phyloP scores from a whole-genome alignment of 2,113 vertebrate species.

The Ceyx margarethae region DNA sequence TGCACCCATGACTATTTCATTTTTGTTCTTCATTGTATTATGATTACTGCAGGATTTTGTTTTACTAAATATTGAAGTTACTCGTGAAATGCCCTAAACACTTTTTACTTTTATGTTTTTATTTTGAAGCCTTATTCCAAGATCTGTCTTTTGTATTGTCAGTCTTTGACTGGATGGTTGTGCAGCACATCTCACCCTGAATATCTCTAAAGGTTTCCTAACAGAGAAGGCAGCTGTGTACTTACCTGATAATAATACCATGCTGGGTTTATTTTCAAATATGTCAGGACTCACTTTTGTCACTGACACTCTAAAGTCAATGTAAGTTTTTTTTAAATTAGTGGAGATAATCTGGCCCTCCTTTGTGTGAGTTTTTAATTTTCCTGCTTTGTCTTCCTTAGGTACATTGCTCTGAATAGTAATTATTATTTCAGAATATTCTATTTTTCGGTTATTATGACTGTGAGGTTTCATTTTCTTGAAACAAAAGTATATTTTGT shows the following conservation, averaged over 20 bases:
- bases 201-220: constrained; percentile 35
- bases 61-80: constrained; percentile 32
- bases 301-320: not conserved
- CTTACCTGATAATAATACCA: constrained; percentile 7
- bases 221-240: constrained; percentile 28
- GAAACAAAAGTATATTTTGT: not conserved
- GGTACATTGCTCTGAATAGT: not conserved
- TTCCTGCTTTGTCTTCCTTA: not conserved
- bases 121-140: constrained; percentile 32
- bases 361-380: not conserved
- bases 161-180: constrained; percentile 21
- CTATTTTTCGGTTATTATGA: not conserved
- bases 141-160: constrained; percentile 16
- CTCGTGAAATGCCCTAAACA: not conserved
- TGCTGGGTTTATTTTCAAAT: constrained; percentile 2
- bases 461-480: not conserved
- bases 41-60: not conserved
- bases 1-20: not conserved
- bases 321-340: not conserved
- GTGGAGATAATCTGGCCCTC: not conserved
- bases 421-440: not conserved
- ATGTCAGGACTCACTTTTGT: constrained; percentile 4
- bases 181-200: constrained; percentile 15
- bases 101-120: constrained; percentile 12
- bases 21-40: constrained; percentile 35